Evolutionary conservation across 2,797 vertebrate genomes (phyloP), one percentile per base, ranked within the genome.

Genomic region (Gymnocypris eckloni): DNA sequence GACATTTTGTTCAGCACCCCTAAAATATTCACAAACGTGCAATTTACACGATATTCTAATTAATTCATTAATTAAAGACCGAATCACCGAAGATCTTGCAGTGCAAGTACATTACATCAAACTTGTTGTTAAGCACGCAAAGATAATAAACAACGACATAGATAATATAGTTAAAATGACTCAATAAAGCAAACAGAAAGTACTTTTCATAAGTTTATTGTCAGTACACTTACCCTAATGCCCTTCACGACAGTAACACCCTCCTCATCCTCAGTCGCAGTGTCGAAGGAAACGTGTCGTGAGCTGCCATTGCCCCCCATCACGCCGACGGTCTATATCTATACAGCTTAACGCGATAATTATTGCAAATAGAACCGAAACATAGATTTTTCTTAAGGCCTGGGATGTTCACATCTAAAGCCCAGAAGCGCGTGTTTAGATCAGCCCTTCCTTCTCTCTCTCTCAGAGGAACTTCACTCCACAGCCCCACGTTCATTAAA

Each of bases 251-350:
- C 91, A 48, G 86, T 89, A 0, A 95, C 71, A 59, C 92, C 91
- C 54, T 90, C 90, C n/a, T 85, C 90, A 0, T 75, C 90, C 13
- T 91, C n/a, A 1, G 11, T 8, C 41, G 41, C 88, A 16, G 80
- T 87, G 25, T 93, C 93, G 11, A 67, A 56, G 4, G 92, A 54
- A 82, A 92, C 70, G 81, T 92, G 92, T 88, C 93, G 94, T 43
- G 90, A 90, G 82, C 91, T 89, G 83, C 59, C 75, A 92, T 93
- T 95, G 20, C 93, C 94, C 48, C 94, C 95, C 95, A 95, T 95
- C 45, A 81, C 18, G 39, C 16, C 45, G 43, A 28, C 18, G 16
- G 7, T 18, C 11, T 59, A 16, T 33, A 3, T 45, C 10, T 50
- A 43, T 28, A n/a, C 4, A 71, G n/a, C 12, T 43, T 22, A 67